Conservation (phyloP, 2,797 vertebrate genomes). For the Myripristis jacobus region DNA sequence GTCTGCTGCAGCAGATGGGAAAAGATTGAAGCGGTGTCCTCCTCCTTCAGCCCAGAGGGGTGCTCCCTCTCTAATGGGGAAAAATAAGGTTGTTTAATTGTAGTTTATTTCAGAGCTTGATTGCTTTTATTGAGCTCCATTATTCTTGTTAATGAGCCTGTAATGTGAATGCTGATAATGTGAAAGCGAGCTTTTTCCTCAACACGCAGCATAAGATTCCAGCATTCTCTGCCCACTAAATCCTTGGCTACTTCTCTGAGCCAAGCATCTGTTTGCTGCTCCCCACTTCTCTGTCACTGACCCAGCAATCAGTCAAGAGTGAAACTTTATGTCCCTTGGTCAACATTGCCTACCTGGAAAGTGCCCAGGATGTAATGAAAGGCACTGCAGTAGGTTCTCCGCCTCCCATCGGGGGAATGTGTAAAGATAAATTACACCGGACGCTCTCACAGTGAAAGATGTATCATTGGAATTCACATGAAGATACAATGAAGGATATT, state of each 20-base stretch:
- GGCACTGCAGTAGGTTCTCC: conserved; percentile 18
- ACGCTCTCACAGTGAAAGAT: conserved; percentile 10
- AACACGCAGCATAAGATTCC: conserved; percentile 44
- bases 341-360: conserved; percentile 53
- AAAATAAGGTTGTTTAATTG: conserved; percentile 88
- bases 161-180: conserved; percentile 84
- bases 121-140: conserved; percentile 87
- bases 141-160: conserved; percentile 87
- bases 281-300: conserved; percentile 55
- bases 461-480: conserved; percentile 17
- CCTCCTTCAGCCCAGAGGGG: conserved; percentile 73
- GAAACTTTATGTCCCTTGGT: conserved; percentile 62
- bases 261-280: conserved; percentile 63
- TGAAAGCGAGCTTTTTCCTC: conserved; percentile 68
- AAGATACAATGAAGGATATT: conserved; percentile 20
- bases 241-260: conserved; percentile 46
- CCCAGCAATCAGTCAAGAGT: conserved; percentile 57
- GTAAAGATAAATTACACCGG: conserved; percentile 28
- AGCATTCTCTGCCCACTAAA: conserved; percentile 65
- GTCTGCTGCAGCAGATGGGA: conserved; percentile 77
- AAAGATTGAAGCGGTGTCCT: conserved; percentile 70
- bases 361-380: conserved; percentile 34
- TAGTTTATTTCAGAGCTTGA: conserved; percentile 85
- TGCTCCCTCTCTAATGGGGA: conserved; percentile 80
- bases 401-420: conserved; percentile 15